Base-by-base conservation (phyloP, 1,140 invertebrate genomes). In the Drosophila nebulosa region DNA sequence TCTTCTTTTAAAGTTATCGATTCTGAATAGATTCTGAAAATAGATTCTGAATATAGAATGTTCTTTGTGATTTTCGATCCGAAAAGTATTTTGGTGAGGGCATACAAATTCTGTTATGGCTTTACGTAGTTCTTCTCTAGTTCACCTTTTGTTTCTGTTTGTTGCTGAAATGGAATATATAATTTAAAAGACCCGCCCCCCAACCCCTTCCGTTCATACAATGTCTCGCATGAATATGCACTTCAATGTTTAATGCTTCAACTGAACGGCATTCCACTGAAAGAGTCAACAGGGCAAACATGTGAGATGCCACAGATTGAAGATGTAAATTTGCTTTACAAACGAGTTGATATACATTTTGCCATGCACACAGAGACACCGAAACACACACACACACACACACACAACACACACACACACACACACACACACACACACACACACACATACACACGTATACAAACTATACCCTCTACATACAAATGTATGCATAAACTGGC, bases 131-230 rank as follows among this genome's bases (percentile, higher is more conserved):
- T 24, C n/a, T n/a, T n/a, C 27, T 32, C 2, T 10, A 52, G 18
- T 35, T 24, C 9, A 32, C 14, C 26, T 46, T 55, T 35, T 63
- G 39, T 66, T 51, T 30, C 27, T 30, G 2, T 6, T 27, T 12
- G n/a, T 7, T 52, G 24, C 55, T 65, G 63, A 74, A 81, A 78
- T 67, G 66, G 66, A 83, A 83, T 80, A 64, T 64, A 68, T 81
- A 74, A 81, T 83, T 74, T 64, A 57, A 75, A 79, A 64, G 55
- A 32, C 36, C 21, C 61, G 0, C 27, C 27, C 27, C 4, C 6
- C 4, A 30, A 0, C 7, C 27, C 1, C 27, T 30, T 62, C 36
- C 26, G 21, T 35, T 32, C n/a, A 46, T 53, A 62, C 46, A 62
- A 59, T 59, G 42, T 42, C 16, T 21, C 7, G 32, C 35, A 74